Percentiles rank a stretch among this genome's conserved stretches.
Evolutionary conservation across 2,797 vertebrate species (phyloP).

Genomic region (Manis crassicaudata): DNA sequence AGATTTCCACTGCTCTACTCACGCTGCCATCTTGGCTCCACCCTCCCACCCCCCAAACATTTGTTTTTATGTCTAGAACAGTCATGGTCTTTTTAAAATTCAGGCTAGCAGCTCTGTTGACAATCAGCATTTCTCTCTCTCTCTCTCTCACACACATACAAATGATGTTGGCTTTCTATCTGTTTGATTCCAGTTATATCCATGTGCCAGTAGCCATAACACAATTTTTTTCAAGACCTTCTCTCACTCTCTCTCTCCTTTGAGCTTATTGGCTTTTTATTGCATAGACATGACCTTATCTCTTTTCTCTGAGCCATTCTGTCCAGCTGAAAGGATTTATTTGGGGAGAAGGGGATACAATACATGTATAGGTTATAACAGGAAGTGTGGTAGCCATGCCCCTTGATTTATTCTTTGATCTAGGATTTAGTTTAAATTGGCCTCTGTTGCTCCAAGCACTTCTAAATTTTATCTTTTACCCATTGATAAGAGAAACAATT

Average conservation of each 20-base stretch:
- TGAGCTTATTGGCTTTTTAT: not conserved
- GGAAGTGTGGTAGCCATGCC: not conserved
- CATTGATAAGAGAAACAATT: not conserved
- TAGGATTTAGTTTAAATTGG: not conserved
- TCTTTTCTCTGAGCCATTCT: not conserved
- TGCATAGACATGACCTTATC: not conserved
- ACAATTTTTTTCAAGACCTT: not conserved
- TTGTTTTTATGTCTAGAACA: not conserved
- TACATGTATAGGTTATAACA: not conserved
- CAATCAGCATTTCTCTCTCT: not conserved
- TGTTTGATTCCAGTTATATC: not conserved
- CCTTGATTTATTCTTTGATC: not conserved
- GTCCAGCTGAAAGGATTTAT: not conserved
- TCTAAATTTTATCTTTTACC: slow-evolving; percentile 25
- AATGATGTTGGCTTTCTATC: not conserved
- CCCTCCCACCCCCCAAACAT: not conserved
- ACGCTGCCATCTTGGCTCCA: too few relatives aligned
- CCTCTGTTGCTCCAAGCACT: not conserved
- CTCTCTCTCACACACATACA: not conserved
- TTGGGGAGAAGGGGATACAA: not conserved
- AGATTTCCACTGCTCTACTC: too few relatives aligned
- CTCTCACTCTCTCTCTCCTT: not conserved
- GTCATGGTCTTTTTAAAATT: not conserved
- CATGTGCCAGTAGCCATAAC: not conserved
- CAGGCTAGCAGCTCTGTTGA: not conserved